Evolutionary conservation across 2,113 vertebrate genomes (phyloP), one percentile per base, ranked within the genome.

Genomic region (Ginglymostoma cirratum): DNA sequence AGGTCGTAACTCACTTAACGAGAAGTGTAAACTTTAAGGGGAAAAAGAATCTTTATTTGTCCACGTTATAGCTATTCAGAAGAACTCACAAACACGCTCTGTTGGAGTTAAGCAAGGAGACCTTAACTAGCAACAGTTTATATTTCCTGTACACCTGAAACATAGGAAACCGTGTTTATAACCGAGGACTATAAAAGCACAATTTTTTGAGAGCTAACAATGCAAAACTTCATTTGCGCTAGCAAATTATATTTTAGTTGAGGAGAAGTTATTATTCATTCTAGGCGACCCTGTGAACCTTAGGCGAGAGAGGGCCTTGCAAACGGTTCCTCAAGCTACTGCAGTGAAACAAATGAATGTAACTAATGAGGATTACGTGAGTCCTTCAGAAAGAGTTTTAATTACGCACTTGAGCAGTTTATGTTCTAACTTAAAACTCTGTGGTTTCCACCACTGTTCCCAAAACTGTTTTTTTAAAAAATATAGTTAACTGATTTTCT

Each of bases 41-140:
- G 94, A 72, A 95, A 76, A 95, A 95, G 94, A 95, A 95, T 95
- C 94, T 95, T 95, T 95, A 95, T 95, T 70, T 95, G 66, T 95
- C 66, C 94, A 95, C 67, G 67, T 72, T 95, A 95, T 95, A 95
- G 94, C 94, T 95, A 45, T 95, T 95, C 94, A 95, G 94, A 95
- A 95, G 94, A 95, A 95, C 70, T 95, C 94, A 95, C 94, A 95
- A 95, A 95, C 67, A 95, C 67, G 94, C 94, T 95, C 94, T 95
- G 69, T 95, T 95, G 94, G 94, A 95, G 94, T 95, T 95, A 72
- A 95, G 94, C 94, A 72, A 76, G 69, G 94, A 95, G 67, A 70
- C 72, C 45, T 72, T 95, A 95, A 95, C 94, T 95, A 72, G 94
- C 94, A 95, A 95, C 94, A 48, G 21, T 95, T 95, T 95, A 95